A percentile compares a stretch with the other conserved stretches of the same genome.
Evolutionary conservation across 2,797 vertebrate species (phyloP).

Genomic region (Alca torda): DNA sequence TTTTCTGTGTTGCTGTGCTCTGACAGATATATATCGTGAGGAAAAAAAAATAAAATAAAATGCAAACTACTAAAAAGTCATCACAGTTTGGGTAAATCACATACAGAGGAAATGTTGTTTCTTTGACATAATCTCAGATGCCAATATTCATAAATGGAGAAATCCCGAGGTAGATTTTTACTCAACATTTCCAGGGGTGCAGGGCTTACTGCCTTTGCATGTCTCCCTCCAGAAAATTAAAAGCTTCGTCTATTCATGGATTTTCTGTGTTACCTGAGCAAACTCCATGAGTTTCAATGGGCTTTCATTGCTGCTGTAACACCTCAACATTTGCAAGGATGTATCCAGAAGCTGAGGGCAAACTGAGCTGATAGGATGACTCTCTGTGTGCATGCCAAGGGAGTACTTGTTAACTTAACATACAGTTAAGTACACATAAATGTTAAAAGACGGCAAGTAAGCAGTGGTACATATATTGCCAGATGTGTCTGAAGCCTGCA

Average conservation of each 20-base stretch:
- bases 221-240: background rate
- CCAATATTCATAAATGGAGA: background rate
- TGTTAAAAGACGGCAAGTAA: background rate
- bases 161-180: background rate
- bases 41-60: background rate
- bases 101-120: background rate
- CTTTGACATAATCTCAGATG: background rate
- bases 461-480: background rate
- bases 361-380: background rate
- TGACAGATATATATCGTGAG: background rate
- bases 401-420: background rate
- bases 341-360: background rate
- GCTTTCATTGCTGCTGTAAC: background rate
- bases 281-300: background rate
- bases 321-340: background rate
- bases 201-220: background rate
- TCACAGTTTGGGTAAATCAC: background rate
- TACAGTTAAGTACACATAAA: background rate
- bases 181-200: accelerated
- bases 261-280: background rate
- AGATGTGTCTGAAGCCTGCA: background rate
- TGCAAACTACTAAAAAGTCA: background rate
- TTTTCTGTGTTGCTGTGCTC: background rate
- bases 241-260: background rate
- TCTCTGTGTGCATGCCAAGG: background rate